Conservation (phyloP, 1,140 invertebrate species). For the Hydropsyche tenuis region DNA sequence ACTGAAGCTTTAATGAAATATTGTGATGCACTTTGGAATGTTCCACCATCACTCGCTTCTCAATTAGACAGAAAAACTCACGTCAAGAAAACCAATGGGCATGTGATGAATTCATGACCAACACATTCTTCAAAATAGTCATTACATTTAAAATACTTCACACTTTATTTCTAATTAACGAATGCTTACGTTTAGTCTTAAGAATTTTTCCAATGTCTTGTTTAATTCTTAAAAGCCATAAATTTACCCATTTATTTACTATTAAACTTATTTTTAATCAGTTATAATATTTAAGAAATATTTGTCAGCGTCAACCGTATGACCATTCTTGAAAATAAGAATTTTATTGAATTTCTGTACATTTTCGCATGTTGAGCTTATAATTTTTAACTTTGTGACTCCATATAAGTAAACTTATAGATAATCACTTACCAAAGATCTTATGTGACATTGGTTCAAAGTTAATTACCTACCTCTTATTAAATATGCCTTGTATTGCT, state of each 20-base stretch:
- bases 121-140: not conserved
- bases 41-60: slow-evolving; percentile 66
- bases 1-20: slow-evolving; percentile 80
- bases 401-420: too few species aligned
- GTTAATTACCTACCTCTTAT: not conserved
- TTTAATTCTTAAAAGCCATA: slow-evolving; percentile 11
- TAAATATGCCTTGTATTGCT: slow-evolving; percentile 4
- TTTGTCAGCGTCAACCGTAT: too few species aligned
- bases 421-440: slow-evolving; percentile 9
- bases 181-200: not conserved
- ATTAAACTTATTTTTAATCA: not conserved
- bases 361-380: too few species aligned
- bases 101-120: slow-evolving; percentile 23
- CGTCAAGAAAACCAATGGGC: slow-evolving; percentile 36
- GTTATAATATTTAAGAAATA: too few species aligned
- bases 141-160: not conserved
- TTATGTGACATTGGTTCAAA: slow-evolving; percentile 7
- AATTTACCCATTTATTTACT: slow-evolving; percentile 5
- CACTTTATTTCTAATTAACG: not conserved
- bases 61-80: slow-evolving; percentile 48
- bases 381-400: too few species aligned
- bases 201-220: slow-evolving; percentile 6
- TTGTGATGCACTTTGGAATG: slow-evolving; percentile 76
- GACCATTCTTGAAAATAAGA: too few species aligned
- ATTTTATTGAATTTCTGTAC: too few species aligned